Conservation (phyloP, 2,888 invertebrate species). For the Chirona hameri region DNA sequence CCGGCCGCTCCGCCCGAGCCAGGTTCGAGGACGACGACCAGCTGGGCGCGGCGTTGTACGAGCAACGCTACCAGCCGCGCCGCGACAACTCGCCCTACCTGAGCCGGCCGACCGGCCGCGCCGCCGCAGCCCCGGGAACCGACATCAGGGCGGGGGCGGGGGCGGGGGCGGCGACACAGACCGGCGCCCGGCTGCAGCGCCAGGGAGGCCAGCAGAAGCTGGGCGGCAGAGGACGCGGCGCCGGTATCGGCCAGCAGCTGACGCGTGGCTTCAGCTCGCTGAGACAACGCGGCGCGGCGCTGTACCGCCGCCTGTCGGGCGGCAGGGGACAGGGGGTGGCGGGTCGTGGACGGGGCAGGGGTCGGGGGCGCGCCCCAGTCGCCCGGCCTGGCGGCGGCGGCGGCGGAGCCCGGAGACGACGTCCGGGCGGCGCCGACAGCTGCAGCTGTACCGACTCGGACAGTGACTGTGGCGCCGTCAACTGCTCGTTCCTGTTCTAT, state of each 20-base stretch:
- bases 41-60: background rate
- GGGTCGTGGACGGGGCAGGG: background rate
- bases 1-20: background rate
- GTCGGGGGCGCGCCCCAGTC: background rate
- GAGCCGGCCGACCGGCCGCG: background rate
- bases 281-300: background rate
- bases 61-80: background rate
- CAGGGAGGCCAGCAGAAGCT: background rate
- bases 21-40: background rate
- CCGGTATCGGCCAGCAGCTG: background rate
- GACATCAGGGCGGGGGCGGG: background rate
- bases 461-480: background rate
- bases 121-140: background rate
- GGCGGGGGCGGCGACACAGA: no score
- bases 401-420: background rate
- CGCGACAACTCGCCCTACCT: background rate
- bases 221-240: background rate
- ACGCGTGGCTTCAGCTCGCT: background rate
- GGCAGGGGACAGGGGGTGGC: background rate
- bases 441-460: background rate
- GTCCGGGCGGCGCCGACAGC: background rate
- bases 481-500: slow-evolving; percentile 7
- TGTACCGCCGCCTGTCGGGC: background rate
- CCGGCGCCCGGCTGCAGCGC: background rate
- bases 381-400: background rate